Conservation (phyloP, 1,140 invertebrate genomes). For the Hypsibius dujardini region DNA sequence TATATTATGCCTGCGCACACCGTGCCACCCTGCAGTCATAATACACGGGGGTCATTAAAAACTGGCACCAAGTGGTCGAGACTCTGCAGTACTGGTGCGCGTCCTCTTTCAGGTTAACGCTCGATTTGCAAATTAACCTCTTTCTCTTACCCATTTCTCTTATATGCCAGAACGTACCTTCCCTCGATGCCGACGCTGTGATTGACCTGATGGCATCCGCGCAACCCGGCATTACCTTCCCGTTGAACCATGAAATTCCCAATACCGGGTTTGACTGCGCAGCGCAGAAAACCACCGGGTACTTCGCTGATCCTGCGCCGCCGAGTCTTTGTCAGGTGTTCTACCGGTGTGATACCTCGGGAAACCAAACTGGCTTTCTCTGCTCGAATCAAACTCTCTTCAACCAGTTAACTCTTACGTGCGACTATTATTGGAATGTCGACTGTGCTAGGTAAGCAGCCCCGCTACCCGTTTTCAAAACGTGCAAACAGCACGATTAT, state of each 20-base stretch:
- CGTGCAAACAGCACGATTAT: background rate
- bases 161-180: background rate
- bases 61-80: too few species aligned
- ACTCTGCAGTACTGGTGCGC: too few species aligned
- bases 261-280: constrained; percentile 12
- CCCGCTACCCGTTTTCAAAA: background rate
- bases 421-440: constrained; percentile 15
- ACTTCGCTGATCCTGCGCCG: background rate
- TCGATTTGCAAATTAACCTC: too few species aligned
- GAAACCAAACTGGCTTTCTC: constrained; percentile 13
- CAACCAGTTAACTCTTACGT: constrained; percentile 11
- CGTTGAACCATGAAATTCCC: background rate
- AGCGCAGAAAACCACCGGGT: background rate
- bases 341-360: background rate
- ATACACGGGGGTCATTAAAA: too few species aligned
- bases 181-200: constrained; percentile 3
- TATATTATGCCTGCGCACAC: too few species aligned
- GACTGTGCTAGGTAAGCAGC: background rate
- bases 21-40: too few species aligned
- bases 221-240: background rate
- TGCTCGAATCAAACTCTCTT: background rate
- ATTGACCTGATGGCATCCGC: background rate
- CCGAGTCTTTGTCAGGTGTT: background rate
- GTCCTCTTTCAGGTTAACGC: too few species aligned
- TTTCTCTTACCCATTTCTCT: background rate